These are phyloP conservation scores for Empis stercorea DNA, from an alignment of 2,888 invertebrate species.

Conservation along the genomic window DNA sequence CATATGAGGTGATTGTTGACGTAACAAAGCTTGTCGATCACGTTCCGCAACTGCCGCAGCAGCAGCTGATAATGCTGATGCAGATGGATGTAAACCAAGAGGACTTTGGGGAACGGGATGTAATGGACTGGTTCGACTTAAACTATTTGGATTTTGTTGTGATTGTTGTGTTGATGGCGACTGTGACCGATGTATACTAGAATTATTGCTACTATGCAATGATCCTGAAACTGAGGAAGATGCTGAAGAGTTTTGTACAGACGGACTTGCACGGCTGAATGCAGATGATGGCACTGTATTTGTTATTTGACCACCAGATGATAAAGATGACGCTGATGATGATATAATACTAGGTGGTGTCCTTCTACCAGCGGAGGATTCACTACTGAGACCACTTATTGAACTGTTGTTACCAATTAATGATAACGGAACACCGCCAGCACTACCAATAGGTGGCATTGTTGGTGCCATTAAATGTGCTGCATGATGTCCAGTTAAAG, in stretches of 20 bases:
- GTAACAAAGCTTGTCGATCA: slow-evolving; percentile 33
- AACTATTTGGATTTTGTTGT: slow-evolving; percentile 24
- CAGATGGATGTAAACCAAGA: slow-evolving; percentile 34
- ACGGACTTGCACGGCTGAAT: slow-evolving; percentile 37
- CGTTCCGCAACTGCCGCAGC: slow-evolving; percentile 37
- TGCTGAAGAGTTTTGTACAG: slow-evolving; percentile 29
- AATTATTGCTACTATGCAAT: slow-evolving; percentile 20
- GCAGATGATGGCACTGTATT: slow-evolving; percentile 34
- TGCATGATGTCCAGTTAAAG: slow-evolving; percentile 29
- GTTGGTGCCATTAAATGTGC: slow-evolving; percentile 20
- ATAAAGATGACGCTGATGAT: slow-evolving; percentile 27
- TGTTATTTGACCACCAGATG: slow-evolving; percentile 21
- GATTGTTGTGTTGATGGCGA: slow-evolving; percentile 26
- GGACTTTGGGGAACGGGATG: slow-evolving; percentile 37
- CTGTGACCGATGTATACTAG: slow-evolving; percentile 28
- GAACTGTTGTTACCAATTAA: slow-evolving; percentile 10
- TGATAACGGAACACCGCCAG: slow-evolving; percentile 23
- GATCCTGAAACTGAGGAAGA: slow-evolving; percentile 19
- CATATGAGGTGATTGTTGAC: slow-evolving; percentile 38
- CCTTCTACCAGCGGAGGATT: slow-evolving; percentile 23
- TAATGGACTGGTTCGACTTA: slow-evolving; percentile 35
- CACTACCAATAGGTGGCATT: slow-evolving; percentile 16
- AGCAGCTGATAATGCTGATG: slow-evolving; percentile 34
- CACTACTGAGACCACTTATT: slow-evolving; percentile 13
- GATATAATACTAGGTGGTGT: slow-evolving; percentile 30